These are phyloP conservation scores for Eupithecia dodoneata DNA, from an alignment of 2,888 invertebrate species.

Conservation along the genomic window DNA sequence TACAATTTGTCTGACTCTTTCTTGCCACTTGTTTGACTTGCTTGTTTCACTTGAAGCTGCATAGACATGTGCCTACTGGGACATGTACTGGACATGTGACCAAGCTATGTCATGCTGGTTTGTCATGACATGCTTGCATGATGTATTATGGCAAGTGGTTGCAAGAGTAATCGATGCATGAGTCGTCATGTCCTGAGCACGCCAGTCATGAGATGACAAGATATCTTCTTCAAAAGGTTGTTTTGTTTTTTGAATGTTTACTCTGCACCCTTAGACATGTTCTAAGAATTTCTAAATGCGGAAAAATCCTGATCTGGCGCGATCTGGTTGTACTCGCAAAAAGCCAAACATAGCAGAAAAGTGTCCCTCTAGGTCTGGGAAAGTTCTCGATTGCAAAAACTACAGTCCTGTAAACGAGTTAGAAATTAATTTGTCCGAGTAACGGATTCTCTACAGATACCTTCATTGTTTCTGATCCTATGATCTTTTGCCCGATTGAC, in stretches of 20 bases:
- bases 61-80: not conserved
- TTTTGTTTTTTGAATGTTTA: no score
- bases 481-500: not conserved
- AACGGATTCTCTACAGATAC: not conserved
- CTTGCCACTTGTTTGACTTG: conserved; percentile 12
- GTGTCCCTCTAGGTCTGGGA: not conserved
- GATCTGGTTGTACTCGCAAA: not conserved
- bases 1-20: conserved; percentile 31
- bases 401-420: not conserved
- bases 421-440: not conserved
- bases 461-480: not conserved
- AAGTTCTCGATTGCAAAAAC: not conserved
- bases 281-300: not conserved
- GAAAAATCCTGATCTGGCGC: not conserved
- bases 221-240: not conserved
- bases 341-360: not conserved
- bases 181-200: no score
- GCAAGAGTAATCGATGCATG: not conserved
- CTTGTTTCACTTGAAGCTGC: not conserved
- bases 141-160: not conserved
- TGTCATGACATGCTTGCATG: not conserved
- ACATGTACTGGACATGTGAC: not conserved
- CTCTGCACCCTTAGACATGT: not conserved
- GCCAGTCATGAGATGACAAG: not conserved
- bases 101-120: not conserved